Base-by-base conservation (phyloP, 2,888 invertebrate species). In the Zhuqinia jingwanae region DNA sequence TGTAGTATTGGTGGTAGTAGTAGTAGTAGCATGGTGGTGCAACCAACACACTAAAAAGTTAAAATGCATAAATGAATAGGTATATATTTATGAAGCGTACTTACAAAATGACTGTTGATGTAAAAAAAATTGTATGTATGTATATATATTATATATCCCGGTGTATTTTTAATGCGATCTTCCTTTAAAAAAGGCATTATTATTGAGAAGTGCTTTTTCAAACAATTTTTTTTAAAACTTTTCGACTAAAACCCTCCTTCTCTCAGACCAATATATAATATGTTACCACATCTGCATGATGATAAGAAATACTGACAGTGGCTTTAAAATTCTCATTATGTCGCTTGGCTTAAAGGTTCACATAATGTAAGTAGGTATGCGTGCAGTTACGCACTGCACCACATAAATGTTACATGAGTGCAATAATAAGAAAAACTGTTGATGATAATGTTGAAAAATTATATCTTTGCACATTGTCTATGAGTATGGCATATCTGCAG, bases 381-480 rank as follows among this genome's bases (percentile, higher is more conserved):
- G n/a, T n/a, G n/a, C n/a, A n/a, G n/a, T n/a, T n/a, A n/a, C n/a
- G n/a, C n/a, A n/a, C n/a, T 47, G 47, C 47, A 47, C n/a, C n/a
- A 6, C 10, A 11, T n/a, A 47, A 47, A 47, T 47, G 47, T 15
- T 47, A 47, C 47, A 20, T 15, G 13, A n/a, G n/a, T 60, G 45
- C 22, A 68, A 68, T 45, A 68, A 68, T 20, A 45, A 42, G n/a
- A n/a, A n/a, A n/a, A 11, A 25, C 6, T 20, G 68, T 45, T 22
- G 45, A 22, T 22, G 45, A 13, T 45, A 22, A 45, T 45, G 68
- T n/a, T 27, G 1, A 27, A 27, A 60, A 30, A 27, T 30, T 65
- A 42, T 65, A 42, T 42, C 65, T 65, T 65, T 65, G 65, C 65
- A 65, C 65, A 65, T 65, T 65, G 65, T 65, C 65, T 65, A 65